Evolutionary conservation across 2,888 invertebrate species (phyloP), one percentile per base, ranked within the genome.

Genomic region (Euplexia lucipara): DNA sequence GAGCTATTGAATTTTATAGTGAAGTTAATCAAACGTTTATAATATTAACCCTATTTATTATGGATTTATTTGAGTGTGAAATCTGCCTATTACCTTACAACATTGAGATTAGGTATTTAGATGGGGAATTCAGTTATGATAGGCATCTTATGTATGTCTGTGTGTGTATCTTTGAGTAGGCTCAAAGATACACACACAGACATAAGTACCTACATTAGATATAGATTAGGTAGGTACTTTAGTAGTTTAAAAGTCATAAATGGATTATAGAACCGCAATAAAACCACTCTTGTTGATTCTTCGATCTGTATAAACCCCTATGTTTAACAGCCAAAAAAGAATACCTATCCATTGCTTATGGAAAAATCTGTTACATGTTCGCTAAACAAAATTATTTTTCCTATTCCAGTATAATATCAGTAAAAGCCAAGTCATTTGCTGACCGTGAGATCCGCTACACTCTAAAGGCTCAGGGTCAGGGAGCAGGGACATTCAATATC

Each of bases 341-440:
- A n/a, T n/a, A n/a, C n/a, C n/a, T n/a, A n/a, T n/a, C n/a, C n/a
- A n/a, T n/a, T n/a, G n/a, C n/a, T n/a, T n/a, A n/a, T n/a, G n/a
- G n/a, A n/a, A n/a, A n/a, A n/a, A n/a, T n/a, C n/a, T n/a, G n/a
- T n/a, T n/a, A n/a, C n/a, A n/a, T n/a, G n/a, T 26, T 26, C 26
- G 18, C 4, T 48, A 26, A 47, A 8, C 60, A 0, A 74, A 18
- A 34, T 18, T 6, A 22, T 66, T 53, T 69, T 9, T 75, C 45
- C 51, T 77, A 82, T 96, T 96, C 65, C 96, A 99, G 99, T 91
- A 99, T 99, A 60, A 98, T 99, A 90, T 98, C 99, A 37, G 98
- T 99, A 75, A 98, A 99, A 95, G 99, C 99, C 3, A 99, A 99
- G 92, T 99, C 99, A 1, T 99, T 99, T 89, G 99, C 99, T 72